Evolutionary conservation across 1,140 invertebrate genomes (phyloP).

Genomic region (Drosophila nannoptera): DNA sequence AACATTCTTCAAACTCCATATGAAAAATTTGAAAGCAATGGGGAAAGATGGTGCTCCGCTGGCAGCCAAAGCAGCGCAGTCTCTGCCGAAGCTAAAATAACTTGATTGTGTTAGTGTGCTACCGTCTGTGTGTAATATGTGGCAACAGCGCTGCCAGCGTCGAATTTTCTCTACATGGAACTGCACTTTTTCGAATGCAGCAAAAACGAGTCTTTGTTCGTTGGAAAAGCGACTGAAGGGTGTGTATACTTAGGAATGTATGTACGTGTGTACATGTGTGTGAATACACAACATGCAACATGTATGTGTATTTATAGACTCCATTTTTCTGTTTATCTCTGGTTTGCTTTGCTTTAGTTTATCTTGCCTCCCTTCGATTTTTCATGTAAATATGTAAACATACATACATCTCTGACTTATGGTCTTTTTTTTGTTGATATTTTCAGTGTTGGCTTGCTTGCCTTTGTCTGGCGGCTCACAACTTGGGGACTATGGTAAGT

Average conservation of each 20-base stretch:
- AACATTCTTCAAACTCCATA: slow-evolving; percentile 23
- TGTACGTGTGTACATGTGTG: not conserved
- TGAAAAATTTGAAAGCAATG: slow-evolving; percentile 40
- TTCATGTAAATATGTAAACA: slow-evolving; percentile 18
- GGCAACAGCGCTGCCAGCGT: slow-evolving; percentile 54
- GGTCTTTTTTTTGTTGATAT: slow-evolving; percentile 5
- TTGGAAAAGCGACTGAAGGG: slow-evolving; percentile 52
- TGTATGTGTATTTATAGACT: slow-evolving; percentile 39
- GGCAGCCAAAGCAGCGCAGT: slow-evolving; percentile 44
- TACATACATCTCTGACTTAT: slow-evolving; percentile 23
- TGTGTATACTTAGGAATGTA: slow-evolving; percentile 44
- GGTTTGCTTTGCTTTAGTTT: slow-evolving; percentile 28
- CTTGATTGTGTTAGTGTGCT: slow-evolving; percentile 41
- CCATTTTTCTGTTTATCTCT: slow-evolving; percentile 34
- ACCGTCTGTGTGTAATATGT: slow-evolving; percentile 16
- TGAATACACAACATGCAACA: not conserved
- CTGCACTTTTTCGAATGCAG: slow-evolving; percentile 49
- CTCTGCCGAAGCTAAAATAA: slow-evolving; percentile 45
- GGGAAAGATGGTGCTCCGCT: slow-evolving; percentile 53
- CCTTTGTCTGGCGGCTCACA: not conserved
- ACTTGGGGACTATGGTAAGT: slow-evolving; percentile 27
- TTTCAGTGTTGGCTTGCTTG: slow-evolving; percentile 15
- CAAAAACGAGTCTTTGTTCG: slow-evolving; percentile 74
- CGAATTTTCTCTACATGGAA: slow-evolving; percentile 64
- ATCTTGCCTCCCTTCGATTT: slow-evolving; percentile 19